These are phyloP conservation scores for Danio tinwini DNA, from an alignment of 2,797 vertebrate genomes.

Conservation along the genomic window DNA sequence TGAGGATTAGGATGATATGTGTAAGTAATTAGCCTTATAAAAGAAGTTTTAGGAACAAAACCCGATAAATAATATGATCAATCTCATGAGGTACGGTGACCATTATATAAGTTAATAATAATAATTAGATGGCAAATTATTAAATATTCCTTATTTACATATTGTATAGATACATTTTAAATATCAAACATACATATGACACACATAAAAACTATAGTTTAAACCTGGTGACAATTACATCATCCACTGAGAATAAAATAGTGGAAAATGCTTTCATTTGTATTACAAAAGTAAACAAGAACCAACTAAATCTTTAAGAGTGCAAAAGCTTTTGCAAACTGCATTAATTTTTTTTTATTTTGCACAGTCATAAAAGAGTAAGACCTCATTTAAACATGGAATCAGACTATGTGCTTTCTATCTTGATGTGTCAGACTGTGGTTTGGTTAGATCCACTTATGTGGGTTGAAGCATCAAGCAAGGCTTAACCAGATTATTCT, in stretches of 20 bases:
- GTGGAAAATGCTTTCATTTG: background rate
- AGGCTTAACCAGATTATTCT: slow-evolving; percentile 38
- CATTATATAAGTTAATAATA: too few relatives aligned
- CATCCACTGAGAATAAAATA: background rate
- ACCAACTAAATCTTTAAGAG: background rate
- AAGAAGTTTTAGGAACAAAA: too few relatives aligned
- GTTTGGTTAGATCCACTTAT: slow-evolving; percentile 38
- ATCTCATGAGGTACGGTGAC: too few relatives aligned
- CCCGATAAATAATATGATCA: too few relatives aligned
- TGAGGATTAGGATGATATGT: too few relatives aligned
- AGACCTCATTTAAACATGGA: slow-evolving; percentile 4
- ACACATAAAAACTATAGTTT: too few relatives aligned
- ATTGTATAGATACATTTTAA: too few relatives aligned
- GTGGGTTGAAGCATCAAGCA: slow-evolving; percentile 30
- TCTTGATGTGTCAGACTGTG: background rate
- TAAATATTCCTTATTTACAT: too few relatives aligned
- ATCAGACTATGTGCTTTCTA: background rate
- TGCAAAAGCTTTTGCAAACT: slow-evolving; percentile 5
- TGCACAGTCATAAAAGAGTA: slow-evolving; percentile 1
- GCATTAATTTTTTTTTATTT: background rate
- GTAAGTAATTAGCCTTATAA: too few relatives aligned
- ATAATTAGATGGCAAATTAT: too few relatives aligned
- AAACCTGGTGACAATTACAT: too few relatives aligned
- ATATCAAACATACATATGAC: too few relatives aligned
- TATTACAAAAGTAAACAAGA: background rate